These are phyloP conservation scores for Coenobita brevimanus DNA, from an alignment of 1,140 invertebrate species.

Conservation along the genomic window DNA sequence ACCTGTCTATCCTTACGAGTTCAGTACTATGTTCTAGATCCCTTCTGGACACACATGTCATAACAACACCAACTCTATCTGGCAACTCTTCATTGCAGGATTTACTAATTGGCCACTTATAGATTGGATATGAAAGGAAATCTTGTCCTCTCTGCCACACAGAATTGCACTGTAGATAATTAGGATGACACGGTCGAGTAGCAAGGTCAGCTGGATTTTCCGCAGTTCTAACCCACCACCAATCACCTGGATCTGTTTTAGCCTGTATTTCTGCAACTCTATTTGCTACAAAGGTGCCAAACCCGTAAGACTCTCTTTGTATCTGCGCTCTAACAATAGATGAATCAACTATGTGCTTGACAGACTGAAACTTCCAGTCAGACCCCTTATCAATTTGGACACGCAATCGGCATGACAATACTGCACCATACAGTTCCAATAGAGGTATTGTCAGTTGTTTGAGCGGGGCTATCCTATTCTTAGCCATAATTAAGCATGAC, in stretches of 20 bases:
- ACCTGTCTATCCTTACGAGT: background rate
- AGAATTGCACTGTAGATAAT: background rate
- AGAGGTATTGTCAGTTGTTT: constrained; percentile 27
- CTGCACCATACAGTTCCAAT: constrained; percentile 12
- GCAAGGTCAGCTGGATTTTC: constrained; percentile 23
- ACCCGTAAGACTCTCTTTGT: constrained; percentile 20
- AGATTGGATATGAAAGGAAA: background rate
- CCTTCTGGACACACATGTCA: constrained; percentile 5
- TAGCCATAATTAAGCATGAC: constrained; percentile 12
- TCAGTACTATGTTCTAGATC: background rate
- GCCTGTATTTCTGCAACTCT: constrained; percentile 26
- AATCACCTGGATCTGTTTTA: constrained; percentile 4
- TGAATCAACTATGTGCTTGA: constrained; percentile 26
- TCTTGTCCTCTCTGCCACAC: constrained; percentile 31
- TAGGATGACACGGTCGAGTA: background rate
- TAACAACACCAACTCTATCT: constrained; percentile 9
- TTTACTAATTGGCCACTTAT: constrained; percentile 9
- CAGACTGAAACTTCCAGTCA: constrained; percentile 18
- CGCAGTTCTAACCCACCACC: constrained; percentile 1
- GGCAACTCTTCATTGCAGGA: constrained; percentile 28
- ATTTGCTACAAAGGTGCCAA: constrained; percentile 16
- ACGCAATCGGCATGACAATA: background rate
- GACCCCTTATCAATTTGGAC: background rate
- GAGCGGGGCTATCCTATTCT: constrained; percentile 25
- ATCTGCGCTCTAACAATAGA: constrained; percentile 27